Evolutionary conservation across 2,113 vertebrate species (phyloP).

Genomic region (Eclectus roratus): DNA sequence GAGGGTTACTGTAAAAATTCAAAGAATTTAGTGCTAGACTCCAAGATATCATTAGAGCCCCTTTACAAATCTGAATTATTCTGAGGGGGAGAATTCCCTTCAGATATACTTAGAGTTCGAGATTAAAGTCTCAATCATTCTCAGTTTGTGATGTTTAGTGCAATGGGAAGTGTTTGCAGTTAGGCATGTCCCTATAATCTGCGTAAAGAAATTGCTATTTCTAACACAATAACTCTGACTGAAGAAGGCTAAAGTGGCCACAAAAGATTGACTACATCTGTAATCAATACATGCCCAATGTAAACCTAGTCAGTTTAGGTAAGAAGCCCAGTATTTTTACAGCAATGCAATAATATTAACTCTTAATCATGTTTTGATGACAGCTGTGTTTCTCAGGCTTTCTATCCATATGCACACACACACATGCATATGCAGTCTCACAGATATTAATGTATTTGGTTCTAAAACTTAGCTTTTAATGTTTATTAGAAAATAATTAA

Average conservation of each 20-base stretch:
- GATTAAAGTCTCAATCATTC: background rate
- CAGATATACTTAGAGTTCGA: background rate
- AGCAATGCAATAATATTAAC: background rate
- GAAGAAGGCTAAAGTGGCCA: background rate
- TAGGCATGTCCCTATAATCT: background rate
- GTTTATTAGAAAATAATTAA: background rate
- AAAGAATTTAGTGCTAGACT: background rate
- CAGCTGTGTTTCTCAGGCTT: background rate
- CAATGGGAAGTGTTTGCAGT: background rate
- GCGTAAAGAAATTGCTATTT: background rate
- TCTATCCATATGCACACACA: background rate
- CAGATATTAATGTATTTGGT: background rate
- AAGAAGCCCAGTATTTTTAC: background rate
- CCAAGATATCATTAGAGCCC: background rate
- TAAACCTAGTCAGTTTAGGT: background rate
- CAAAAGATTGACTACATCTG: background rate
- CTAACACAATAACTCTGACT: background rate
- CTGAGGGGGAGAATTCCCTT: background rate
- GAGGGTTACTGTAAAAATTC: background rate
- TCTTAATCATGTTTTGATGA: background rate
- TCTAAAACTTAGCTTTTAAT: background rate
- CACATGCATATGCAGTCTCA: background rate
- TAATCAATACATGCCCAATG: rapidly evolving
- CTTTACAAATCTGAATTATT: background rate
- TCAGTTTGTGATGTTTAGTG: background rate